Evolutionary conservation across 2,888 invertebrate species (phyloP).

Genomic region (Helicoverpa assulta): DNA sequence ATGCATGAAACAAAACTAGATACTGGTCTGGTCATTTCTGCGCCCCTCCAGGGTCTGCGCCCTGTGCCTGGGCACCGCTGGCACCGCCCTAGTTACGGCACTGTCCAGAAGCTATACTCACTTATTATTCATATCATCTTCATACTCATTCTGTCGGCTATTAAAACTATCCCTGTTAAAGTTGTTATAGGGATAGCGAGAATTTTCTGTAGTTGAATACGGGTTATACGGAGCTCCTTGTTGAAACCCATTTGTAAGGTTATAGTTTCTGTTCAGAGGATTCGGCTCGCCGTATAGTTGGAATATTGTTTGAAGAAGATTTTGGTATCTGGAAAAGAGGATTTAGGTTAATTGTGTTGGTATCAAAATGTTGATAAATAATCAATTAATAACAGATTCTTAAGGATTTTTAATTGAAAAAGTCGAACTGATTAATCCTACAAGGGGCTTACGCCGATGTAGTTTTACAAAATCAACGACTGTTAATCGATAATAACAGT

Average conservation of each 20-base stretch:
- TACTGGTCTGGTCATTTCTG: no score
- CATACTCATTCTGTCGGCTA: slow-evolving; percentile 47
- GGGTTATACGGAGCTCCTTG: slow-evolving; percentile 74
- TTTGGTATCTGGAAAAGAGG: slow-evolving; percentile 89
- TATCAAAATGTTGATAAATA: neutral
- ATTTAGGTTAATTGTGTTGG: neutral
- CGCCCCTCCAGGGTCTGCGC: no score
- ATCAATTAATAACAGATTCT: no score
- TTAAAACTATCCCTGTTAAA: slow-evolving; percentile 69
- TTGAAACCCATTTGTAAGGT: slow-evolving; percentile 70
- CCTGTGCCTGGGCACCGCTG: no score
- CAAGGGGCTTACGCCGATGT: no score
- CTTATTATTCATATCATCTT: slow-evolving; percentile 64
- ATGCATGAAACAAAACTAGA: no score
- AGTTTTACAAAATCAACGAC: no score
- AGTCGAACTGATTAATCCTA: no score
- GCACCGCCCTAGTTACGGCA: no score
- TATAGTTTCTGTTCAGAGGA: slow-evolving; percentile 76
- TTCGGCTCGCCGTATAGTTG: slow-evolving; percentile 89
- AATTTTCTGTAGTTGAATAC: slow-evolving; percentile 73
- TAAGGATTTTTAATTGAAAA: no score
- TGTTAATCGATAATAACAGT: no score
- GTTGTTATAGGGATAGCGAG: slow-evolving; percentile 70
- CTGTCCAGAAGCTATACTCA: no score
- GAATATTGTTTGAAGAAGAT: slow-evolving; percentile 91